A percentile compares a stretch with the other conserved stretches of the same genome.
Evolutionary conservation across 2,113 vertebrate species (phyloP).

Genomic region (Melanostigma gelatinosum): DNA sequence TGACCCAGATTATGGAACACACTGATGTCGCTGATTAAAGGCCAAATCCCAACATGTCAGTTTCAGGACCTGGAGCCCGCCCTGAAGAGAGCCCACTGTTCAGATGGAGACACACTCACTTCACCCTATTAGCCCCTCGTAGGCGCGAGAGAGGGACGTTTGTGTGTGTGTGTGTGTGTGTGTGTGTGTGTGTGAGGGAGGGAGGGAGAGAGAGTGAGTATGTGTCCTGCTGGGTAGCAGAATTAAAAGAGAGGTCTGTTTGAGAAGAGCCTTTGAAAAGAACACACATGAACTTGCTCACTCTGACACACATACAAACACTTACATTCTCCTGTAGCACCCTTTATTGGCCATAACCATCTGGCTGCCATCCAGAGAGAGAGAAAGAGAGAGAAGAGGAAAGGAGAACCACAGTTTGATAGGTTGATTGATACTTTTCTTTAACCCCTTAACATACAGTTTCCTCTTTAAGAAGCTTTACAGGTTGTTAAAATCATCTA

Average conservation of each 20-base stretch:
- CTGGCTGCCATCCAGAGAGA: slow-evolving; percentile 35
- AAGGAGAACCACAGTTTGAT: not conserved
- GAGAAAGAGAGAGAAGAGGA: not conserved
- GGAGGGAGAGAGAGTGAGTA: slow-evolving; percentile 20
- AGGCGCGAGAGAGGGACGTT: slow-evolving; percentile 15
- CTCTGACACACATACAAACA: slow-evolving; percentile 50
- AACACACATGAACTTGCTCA: slow-evolving; percentile 65
- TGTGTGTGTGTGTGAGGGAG: slow-evolving; percentile 4
- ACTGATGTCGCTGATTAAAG: slow-evolving; percentile 64
- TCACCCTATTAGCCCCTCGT: slow-evolving; percentile 66
- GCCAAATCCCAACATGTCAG: slow-evolving; percentile 55
- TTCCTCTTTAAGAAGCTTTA: not conserved
- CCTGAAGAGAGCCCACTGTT: slow-evolving; percentile 70
- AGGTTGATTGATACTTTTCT: not conserved
- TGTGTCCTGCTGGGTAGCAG: slow-evolving; percentile 63
- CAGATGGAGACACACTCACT: slow-evolving; percentile 62
- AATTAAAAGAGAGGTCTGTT: slow-evolving; percentile 73
- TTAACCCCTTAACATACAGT: not conserved
- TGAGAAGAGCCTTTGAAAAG: slow-evolving; percentile 72
- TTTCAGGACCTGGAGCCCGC: slow-evolving; percentile 35
- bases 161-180: slow-evolving; percentile 33
- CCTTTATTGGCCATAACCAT: slow-evolving; percentile 61
- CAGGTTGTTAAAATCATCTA: not conserved
- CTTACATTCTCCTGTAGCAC: slow-evolving; percentile 27
- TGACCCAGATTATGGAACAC: slow-evolving; percentile 66